phyloP scores from a whole-genome alignment of 2,888 invertebrate species.

The Corythucha ciliata region DNA sequence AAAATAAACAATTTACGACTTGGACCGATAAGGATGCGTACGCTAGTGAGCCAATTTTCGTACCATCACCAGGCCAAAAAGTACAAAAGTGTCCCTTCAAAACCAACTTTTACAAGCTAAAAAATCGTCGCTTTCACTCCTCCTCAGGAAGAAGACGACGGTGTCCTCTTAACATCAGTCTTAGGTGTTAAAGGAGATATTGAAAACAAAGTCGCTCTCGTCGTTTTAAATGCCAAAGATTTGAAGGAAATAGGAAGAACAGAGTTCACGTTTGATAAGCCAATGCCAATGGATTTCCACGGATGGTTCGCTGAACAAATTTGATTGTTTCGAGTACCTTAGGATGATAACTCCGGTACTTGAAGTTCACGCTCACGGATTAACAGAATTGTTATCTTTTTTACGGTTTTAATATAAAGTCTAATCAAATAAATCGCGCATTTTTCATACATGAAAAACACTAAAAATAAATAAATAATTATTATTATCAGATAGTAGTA shows the following conservation, averaged over 20 bases:
- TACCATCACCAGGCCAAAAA: conserved; percentile 56
- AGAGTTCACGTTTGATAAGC: conserved; percentile 59
- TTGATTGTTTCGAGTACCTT: too few species aligned
- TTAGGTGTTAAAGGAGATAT: conserved; percentile 59
- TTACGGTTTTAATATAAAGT: too few species aligned
- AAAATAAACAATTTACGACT: conserved; percentile 50
- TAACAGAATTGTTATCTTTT: too few species aligned
- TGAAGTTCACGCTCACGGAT: too few species aligned
- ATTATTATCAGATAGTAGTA: too few species aligned
- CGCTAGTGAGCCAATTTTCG: conserved; percentile 78
- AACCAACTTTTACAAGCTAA: conserved; percentile 12
- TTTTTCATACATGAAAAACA: too few species aligned
- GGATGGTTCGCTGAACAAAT: too few species aligned
- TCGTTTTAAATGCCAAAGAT: conserved; percentile 65
- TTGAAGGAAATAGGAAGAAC: conserved; percentile 66
- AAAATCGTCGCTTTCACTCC: background rate
- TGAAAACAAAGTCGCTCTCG: conserved; percentile 55
- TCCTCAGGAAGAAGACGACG: conserved; percentile 63
- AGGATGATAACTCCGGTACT: too few species aligned
- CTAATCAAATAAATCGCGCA: too few species aligned
- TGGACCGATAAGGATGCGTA: conserved; percentile 68
- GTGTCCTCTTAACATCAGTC: conserved; percentile 62
- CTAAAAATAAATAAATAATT: too few species aligned
- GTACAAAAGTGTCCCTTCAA: conserved; percentile 36
- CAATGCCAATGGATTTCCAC: conserved; percentile 74